These are phyloP conservation scores for Candoia aspera DNA, from an alignment of 2,113 vertebrate species.

Conservation along the genomic window DNA sequence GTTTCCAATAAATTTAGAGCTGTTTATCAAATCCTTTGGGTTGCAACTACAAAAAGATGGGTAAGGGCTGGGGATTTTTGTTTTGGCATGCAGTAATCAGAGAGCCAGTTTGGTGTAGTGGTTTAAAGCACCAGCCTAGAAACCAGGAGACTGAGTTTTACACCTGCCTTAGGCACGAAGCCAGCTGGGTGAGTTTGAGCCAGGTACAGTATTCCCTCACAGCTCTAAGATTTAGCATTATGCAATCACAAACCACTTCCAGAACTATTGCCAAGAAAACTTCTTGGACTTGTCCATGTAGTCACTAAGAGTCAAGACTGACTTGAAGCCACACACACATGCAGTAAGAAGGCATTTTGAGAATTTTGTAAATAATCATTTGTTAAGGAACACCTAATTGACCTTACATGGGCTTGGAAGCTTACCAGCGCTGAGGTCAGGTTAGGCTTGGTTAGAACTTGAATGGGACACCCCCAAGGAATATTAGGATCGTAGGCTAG, in stretches of 20 bases:
- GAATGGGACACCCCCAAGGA: not conserved
- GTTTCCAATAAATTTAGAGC: not conserved
- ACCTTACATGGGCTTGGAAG: not conserved
- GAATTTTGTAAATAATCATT: not conserved
- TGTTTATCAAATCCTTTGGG: not conserved
- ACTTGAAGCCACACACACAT: not conserved
- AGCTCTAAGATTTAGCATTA: not conserved
- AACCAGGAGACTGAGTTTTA: not conserved
- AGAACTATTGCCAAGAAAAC: not conserved
- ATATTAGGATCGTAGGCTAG: not conserved
- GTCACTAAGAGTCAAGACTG: not conserved
- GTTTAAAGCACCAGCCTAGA: not conserved
- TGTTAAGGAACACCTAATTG: not conserved
- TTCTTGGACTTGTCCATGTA: not conserved
- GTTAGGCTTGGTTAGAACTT: not conserved
- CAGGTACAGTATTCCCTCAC: not conserved
- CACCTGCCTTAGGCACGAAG: not conserved
- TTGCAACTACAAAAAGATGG: not conserved
- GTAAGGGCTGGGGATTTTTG: not conserved
- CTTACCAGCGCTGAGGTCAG: not conserved
- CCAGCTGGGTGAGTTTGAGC: not conserved
- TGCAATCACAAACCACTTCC: not conserved
- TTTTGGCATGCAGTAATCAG: not conserved
- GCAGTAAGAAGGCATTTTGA: not conserved
- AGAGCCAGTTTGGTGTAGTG: not conserved